A percentile compares a stretch with the other conserved stretches of the same genome.
These are phyloP conservation scores for Paramisgurnus dabryanus DNA, from an alignment of 2,113 vertebrate genomes.

Conservation along the genomic window DNA sequence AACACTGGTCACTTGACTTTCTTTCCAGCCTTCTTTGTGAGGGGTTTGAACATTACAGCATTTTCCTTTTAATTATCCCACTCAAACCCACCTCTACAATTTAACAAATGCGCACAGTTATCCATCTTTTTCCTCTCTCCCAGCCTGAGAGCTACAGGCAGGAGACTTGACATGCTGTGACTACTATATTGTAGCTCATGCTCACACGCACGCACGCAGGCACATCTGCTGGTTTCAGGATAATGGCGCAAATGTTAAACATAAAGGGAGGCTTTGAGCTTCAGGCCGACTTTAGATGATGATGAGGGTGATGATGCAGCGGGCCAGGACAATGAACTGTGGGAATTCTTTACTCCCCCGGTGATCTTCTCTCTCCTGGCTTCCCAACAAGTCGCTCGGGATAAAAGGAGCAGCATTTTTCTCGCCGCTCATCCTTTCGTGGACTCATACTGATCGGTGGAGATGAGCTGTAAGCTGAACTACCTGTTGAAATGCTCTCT, in stretches of 20 bases:
- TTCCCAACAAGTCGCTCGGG: constrained; percentile 67
- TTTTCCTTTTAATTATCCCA: constrained; percentile 42
- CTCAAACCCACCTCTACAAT: constrained; percentile 51
- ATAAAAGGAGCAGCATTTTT: constrained; percentile 75
- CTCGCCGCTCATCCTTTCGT: constrained; percentile 66
- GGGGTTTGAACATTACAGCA: constrained; percentile 18
- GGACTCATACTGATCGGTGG: constrained; percentile 66
- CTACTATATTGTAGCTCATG: constrained; percentile 65
- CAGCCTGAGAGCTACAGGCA: constrained; percentile 65
- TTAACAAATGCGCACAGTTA: constrained; percentile 70
- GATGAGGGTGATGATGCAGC: constrained; percentile 66
- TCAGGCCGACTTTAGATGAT: constrained; percentile 63
- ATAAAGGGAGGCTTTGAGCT: constrained; percentile 80
- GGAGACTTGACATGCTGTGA: constrained; percentile 67
- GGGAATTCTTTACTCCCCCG: constrained; percentile 78
- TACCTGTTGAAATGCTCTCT: constrained; percentile 84
- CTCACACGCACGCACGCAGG: constrained; percentile 39
- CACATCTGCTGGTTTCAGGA: constrained; percentile 72
- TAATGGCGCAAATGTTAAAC: constrained; percentile 76
- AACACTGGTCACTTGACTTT: constrained; percentile 17
- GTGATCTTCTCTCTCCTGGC: constrained; percentile 75
- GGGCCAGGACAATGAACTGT: constrained; percentile 78
- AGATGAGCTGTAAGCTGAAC: constrained; percentile 81
- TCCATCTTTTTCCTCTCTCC: constrained; percentile 65
- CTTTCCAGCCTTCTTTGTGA: constrained; percentile 37